A percentile compares a stretch with the other conserved stretches of the same genome.
These are phyloP conservation scores for Gnathonemus longibarbis DNA, from an alignment of 2,113 vertebrate species.

Conservation along the genomic window DNA sequence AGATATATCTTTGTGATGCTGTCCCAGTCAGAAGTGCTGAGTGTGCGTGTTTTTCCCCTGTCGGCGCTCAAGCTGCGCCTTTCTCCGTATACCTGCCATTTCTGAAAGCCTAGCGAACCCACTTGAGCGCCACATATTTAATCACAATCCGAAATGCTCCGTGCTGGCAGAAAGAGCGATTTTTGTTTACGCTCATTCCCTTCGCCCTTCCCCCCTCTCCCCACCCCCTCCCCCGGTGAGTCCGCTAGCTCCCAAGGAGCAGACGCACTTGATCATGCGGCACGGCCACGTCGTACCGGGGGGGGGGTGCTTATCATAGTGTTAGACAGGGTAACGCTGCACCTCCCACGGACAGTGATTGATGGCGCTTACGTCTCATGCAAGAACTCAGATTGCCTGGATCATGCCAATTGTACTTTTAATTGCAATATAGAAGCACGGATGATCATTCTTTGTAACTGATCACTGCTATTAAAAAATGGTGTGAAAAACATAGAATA, in stretches of 20 bases:
- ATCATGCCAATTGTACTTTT: neutral
- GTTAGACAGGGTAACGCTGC: constrained; percentile 59
- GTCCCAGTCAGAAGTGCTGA: constrained; percentile 48
- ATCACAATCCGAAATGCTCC: constrained; percentile 55
- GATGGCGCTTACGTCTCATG: constrained; percentile 47
- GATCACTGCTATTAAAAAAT: neutral
- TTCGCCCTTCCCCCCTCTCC: neutral
- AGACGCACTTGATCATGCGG: constrained; percentile 65
- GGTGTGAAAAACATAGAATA: neutral
- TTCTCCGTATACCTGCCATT: neutral
- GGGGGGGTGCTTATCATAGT: constrained; percentile 55
- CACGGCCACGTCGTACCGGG: constrained; percentile 47
- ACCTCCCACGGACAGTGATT: constrained; percentile 64
- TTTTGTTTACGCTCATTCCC: constrained; percentile 19
- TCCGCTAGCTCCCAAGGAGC: constrained; percentile 51
- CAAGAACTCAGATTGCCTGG: neutral
- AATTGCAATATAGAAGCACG: constrained; percentile 35
- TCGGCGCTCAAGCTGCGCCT: constrained; percentile 19
- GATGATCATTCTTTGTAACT: constrained; percentile 39
- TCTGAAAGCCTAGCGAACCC: neutral
- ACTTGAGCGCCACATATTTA: constrained; percentile 43
- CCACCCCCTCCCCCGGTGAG: constrained; percentile 40
- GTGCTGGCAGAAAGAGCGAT: constrained; percentile 44
- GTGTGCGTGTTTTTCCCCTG: constrained; percentile 47
- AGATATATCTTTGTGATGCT: constrained; percentile 37